Base-by-base conservation (phyloP, 2,113 vertebrate genomes). In the Ictalurus punctatus region DNA sequence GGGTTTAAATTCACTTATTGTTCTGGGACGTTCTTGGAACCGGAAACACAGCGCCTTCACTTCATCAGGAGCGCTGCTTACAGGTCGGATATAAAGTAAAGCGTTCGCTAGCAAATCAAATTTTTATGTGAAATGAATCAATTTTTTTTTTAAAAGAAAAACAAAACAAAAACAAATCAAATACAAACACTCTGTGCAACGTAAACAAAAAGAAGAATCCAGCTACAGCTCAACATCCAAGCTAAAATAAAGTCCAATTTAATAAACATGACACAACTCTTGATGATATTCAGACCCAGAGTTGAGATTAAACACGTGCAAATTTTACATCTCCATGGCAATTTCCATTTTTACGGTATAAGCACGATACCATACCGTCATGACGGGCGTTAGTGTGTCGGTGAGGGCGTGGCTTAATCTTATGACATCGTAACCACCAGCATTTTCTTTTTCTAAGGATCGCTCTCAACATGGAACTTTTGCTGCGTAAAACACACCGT, bases 1-100 rank as follows among this genome's bases (percentile, higher is more conserved):
- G 63, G 71, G 48, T 79, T 89, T 71, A 40, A 80, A 71, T 86
- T 85, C 76, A 59, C 34, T 69, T n/a, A 16, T 85, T 80, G 73
- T 69, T 85, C 74, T n/a, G 63, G 71, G 58, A 37, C 19, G 69
- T 40, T 63, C 81, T n/a, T 44, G 23, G 76, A 19, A 78, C 40
- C 87, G 2, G 58, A 67, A 27, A 37, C 69, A 27, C 7, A 13
- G 25, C 78, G 27, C 19, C 59, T 12, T 44, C 10, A 16, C 59
- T 12, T 44, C 10, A 16, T 73, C 37, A 44, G 37, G 56, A 48
- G 79, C 21, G 17, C 14, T 4, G 54, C 23, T 6, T 34, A 52
- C 21, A 52, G 27, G 27, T n/a, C 56, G 34, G 81, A 71, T 25
- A 61, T 52, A 2, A 23, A 81, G 48, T 79, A 52, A 79, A 79